Evolutionary conservation across 2,888 invertebrate genomes (phyloP), one percentile per base, ranked within the genome.

Genomic region (Himalopsyche tibetana): DNA sequence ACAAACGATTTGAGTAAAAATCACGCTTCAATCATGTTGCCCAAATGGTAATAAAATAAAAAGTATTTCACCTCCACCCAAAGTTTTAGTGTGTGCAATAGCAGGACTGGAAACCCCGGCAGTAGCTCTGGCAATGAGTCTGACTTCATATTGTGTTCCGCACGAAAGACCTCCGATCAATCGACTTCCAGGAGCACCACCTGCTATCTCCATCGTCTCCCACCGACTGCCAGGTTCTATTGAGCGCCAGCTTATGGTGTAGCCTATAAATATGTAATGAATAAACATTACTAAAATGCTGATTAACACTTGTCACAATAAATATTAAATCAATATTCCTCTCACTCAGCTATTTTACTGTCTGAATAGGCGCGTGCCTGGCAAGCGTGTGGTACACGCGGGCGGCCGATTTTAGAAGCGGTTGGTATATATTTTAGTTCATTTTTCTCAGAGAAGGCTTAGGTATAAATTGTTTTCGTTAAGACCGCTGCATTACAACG

Each of bases 61-160:
- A 45, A 11, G 74, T 82, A 17, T n/a, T 83, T 36, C 56, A 95
- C 95, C 94, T 90, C 95, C 95, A 87, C 96, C 96, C 91, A 96
- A 95, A 36, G 96, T 96, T 89, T 93, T 94, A 85, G 95, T 94
- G 89, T 94, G 94, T 89, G 95, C 92, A 85, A 94, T 92, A 90
- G 96, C 96, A n/a, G 95, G 93, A 88, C 94, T 93, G 69, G 96
- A 96, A 87, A 94, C 94, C 6, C 96, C 96, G 3, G 96, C 95
- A 88, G 94, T 92, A 91, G 96, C 96, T 89, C 94, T 94, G 0
- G 96, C 96, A 51, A 95, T 94, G 89, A 96, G 92, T 90, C 95
- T 94, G 88, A 96, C 94, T 89, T 95, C 93, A 90, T 96, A 96
- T 84, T 94, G 92, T 80, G 95, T 95, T 81, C 96, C 96, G 91